Percentiles rank a stretch among this genome's conserved stretches.
Conservation (phyloP, 2,888 invertebrate genomes). For the Hyles lineata region DNA sequence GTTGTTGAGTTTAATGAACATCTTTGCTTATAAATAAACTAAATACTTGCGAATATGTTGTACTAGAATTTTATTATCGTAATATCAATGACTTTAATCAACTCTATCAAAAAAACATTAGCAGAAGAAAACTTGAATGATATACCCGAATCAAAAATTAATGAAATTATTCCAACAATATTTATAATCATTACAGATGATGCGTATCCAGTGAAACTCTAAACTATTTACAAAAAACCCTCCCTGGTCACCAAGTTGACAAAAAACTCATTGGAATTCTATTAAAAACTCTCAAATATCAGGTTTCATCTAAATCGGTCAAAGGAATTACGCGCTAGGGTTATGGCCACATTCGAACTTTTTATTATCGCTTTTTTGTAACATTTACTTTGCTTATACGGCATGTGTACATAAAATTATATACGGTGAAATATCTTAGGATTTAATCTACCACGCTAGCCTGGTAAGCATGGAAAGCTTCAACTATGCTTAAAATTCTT, state of each 20-base stretch:
- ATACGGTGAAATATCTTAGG: too few relatives aligned
- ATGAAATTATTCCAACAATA: not conserved
- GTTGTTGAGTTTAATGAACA: too few relatives aligned
- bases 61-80: too few relatives aligned
- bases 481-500: too few relatives aligned
- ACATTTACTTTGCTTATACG: not conserved
- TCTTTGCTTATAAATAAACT: too few relatives aligned
- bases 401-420: not conserved
- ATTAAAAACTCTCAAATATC: constrained; percentile 16
- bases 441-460: too few relatives aligned
- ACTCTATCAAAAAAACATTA: too few relatives aligned
- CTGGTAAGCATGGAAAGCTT: too few relatives aligned
- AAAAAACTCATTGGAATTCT: constrained; percentile 25
- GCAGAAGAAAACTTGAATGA: too few relatives aligned
- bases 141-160: too few relatives aligned
- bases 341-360: not conserved
- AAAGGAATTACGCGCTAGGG: constrained; percentile 13
- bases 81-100: too few relatives aligned
- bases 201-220: constrained; percentile 9
- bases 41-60: too few relatives aligned
- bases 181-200: not conserved
- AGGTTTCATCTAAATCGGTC: constrained; percentile 24
- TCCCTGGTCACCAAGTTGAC: not conserved
- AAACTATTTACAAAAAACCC: not conserved
- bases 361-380: constrained; percentile 12